Evolutionary conservation across 2,888 invertebrate genomes (phyloP), one percentile per base, ranked within the genome.

Genomic region (Nemapogon koenigi): DNA sequence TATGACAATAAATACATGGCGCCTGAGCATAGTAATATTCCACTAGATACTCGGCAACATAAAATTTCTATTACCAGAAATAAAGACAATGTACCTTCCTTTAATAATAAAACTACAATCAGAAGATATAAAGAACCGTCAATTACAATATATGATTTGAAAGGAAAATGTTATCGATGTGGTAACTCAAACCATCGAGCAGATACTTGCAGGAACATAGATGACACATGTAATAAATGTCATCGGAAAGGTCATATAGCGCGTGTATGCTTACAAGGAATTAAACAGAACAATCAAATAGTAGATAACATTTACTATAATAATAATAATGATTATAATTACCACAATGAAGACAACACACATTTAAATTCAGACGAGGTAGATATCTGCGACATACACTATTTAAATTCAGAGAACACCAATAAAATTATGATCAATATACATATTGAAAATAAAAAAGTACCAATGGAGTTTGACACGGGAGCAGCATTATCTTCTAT

Each of bases 361-460:
- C 6, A 27, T 27, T n/a, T n/a, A 4, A 27, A 27, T 27, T n/a
- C n/a, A 27, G 28, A 27, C 6, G 28, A 27, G n/a, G n/a, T 27
- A 27, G n/a, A n/a, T n/a, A n/a, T n/a, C n/a, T n/a, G n/a, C n/a
- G n/a, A n/a, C n/a, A n/a, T n/a, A n/a, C n/a, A n/a, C n/a, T n/a
- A n/a, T n/a, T n/a, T n/a, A n/a, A n/a, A n/a, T n/a, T n/a, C n/a
- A n/a, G n/a, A n/a, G n/a, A 14, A 16, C 17, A 15, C 25, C n/a
- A 16, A 25, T 8, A 35, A 26, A 35, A 26, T 35, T 35, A 35
- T 7, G 3, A 25, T 35, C 11, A 35, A 35, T 2, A 25, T 35
- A 25, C 14, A 22, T 15, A 22, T 35, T 10, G 43, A 43, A 49
- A 44, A 43, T 41, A 41, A 38, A 45, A 40, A 41, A 41, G 25